These are phyloP conservation scores for Thalassarche chlororhynchos DNA, from an alignment of 2,113 vertebrate genomes.

Conservation along the genomic window DNA sequence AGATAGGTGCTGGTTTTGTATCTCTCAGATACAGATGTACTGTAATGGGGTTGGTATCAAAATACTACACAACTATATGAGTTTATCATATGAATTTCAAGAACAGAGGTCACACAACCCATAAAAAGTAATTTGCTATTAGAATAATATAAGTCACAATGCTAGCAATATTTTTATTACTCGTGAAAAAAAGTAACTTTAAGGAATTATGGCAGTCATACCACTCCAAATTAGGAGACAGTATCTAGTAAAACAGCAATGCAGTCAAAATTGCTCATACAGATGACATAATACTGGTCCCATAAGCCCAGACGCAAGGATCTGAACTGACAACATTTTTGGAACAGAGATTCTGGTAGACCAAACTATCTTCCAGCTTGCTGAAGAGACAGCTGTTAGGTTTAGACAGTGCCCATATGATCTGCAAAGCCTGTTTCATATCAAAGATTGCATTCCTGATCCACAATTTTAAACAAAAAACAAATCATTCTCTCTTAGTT, in stretches of 20 bases:
- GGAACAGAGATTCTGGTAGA: not conserved
- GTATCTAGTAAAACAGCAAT: not conserved
- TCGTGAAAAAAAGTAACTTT: not conserved
- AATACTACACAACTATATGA: not conserved
- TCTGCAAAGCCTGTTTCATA: not conserved
- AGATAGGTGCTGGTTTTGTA: not conserved
- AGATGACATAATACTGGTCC: not conserved
- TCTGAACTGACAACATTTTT: not conserved
- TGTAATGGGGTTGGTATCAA: not conserved
- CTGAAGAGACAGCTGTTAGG: not conserved
- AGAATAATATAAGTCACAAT: not conserved
- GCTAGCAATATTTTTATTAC: not conserved
- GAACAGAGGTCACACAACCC: not conserved
- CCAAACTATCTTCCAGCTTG: not conserved
- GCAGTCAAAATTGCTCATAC: not conserved
- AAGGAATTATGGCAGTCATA: not conserved
- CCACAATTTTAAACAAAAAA: not conserved
- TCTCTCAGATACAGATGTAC: not conserved
- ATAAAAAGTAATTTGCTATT: not conserved
- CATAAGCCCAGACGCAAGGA: not conserved
- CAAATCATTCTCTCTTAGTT: not conserved
- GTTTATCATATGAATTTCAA: not conserved
- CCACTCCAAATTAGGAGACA: not conserved
- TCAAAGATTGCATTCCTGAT: not conserved
- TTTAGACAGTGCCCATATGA: not conserved